Conservation (phyloP, 2,888 invertebrate species). For the Ormia ochracea region DNA sequence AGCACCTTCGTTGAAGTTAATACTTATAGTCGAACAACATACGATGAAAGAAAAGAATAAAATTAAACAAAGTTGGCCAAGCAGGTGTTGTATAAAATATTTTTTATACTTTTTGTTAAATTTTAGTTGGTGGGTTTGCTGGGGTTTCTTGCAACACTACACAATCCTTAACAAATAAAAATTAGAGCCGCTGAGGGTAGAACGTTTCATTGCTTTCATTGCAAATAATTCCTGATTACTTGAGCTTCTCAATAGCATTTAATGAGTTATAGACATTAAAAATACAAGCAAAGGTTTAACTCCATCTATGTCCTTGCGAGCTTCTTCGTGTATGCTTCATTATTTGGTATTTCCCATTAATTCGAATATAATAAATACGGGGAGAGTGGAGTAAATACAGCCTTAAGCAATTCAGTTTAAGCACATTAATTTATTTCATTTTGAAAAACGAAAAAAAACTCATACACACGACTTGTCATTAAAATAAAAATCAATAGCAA, state of each 20-base stretch:
- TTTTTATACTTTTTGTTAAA: slow-evolving; percentile 39
- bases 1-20: neutral
- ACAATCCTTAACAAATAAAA: neutral
- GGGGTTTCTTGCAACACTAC: neutral
- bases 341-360: too few relatives aligned
- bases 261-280: neutral
- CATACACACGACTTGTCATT: neutral
- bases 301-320: neutral
- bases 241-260: neutral
- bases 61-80: slow-evolving; percentile 15
- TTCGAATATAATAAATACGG: neutral
- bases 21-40: neutral
- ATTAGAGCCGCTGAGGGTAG: neutral
- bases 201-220: neutral
- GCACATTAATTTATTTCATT: neutral
- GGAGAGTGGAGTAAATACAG: neutral
- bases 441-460: neutral
- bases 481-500: slow-evolving; percentile 12
- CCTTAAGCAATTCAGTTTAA: neutral
- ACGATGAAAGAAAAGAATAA: neutral
- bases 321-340: too few relatives aligned
- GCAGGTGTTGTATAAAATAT: slow-evolving; percentile 52
- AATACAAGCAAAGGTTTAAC: neutral
- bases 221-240: neutral
- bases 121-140: neutral